Base-by-base conservation (phyloP, 2,888 invertebrate species). In the Galerucella calmariensis region DNA sequence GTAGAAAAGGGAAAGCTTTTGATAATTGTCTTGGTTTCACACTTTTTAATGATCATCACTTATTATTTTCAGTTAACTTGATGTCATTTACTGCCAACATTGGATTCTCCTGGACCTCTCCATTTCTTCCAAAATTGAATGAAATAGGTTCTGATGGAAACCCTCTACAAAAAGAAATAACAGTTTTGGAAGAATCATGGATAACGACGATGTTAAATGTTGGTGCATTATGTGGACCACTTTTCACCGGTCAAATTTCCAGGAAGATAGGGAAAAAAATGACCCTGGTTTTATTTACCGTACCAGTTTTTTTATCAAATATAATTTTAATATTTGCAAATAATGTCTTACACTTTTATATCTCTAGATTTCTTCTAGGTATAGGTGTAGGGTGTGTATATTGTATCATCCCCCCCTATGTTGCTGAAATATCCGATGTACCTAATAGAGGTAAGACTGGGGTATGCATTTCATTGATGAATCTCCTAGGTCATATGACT, bases 361-460 rank as follows among this genome's bases (percentile, higher is more conserved):
- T 86, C 8, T 92, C 91, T 67, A 89, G 89, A 71, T 89, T 90
- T 80, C 87, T 89, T 75, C 90, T 90, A 86, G 94, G 94, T 59
- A 81, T 93, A 0, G 91, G 91, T 1, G 90, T 92, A 0, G 93
- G 94, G 0, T 91, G 92, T 83, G 88, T 92, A 20, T 94, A 92
- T 87, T 91, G 93, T 0, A 90, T 92, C 1, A 91, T 92, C 0
- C 95, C 96, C 0, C 93, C 95, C 90, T 97, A 96, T 87, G 91
- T 95, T 74, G 94, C 94, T 62, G 97, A 97, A 87, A 94, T 95
- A 51, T 91, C 95, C 6, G 93, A 95, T 89, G 92, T 92, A 70
- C 92, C 92, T 41, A 91, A 92, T 16, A 89, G 97, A 75, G 97
- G 97, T 0, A 71, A 73, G 2, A 74, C 79, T 12, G 79, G 79